Conservation (phyloP, 2,888 invertebrate genomes). For the Athripsodes cinereus region DNA sequence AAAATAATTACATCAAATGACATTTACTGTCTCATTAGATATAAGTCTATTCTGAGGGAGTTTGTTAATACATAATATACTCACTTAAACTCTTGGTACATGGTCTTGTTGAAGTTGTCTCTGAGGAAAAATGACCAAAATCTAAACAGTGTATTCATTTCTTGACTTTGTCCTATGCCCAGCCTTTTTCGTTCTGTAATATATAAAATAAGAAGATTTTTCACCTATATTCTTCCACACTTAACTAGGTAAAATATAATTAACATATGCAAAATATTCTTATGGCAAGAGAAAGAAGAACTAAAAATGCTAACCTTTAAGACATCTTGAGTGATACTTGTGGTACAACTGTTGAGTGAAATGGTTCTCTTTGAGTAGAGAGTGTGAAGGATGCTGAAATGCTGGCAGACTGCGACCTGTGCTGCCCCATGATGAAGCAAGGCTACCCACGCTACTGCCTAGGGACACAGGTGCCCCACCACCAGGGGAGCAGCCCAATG, state of each 20-base stretch:
- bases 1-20: too few species aligned
- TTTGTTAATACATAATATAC: conserved; percentile 3
- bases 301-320: conserved; percentile 63
- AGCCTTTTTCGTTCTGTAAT: conserved; percentile 81
- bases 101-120: conserved; percentile 95
- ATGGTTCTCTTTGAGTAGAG: conserved; percentile 90
- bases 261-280: too few species aligned
- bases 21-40: too few species aligned
- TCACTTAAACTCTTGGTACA: conserved; percentile 91
- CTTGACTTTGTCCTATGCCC: conserved; percentile 92
- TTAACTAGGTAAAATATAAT: too few species aligned
- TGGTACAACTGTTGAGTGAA: conserved; percentile 98
- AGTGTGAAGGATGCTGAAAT: conserved; percentile 96
- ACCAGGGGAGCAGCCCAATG: conserved; percentile 64
- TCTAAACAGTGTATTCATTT: conserved; percentile 98
- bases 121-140: conserved; percentile 99
- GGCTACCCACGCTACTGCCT: conserved; percentile 41
- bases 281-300: too few species aligned
- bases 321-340: conserved; percentile 90
- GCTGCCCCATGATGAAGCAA: conserved; percentile 60
- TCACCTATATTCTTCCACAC: not conserved
- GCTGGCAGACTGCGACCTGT: conserved; percentile 79
- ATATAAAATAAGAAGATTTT: not conserved
- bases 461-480: conserved; percentile 55
- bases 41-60: not conserved